phyloP scores from a whole-genome alignment of 1,140 invertebrate species.

The Bombus balteatus region DNA sequence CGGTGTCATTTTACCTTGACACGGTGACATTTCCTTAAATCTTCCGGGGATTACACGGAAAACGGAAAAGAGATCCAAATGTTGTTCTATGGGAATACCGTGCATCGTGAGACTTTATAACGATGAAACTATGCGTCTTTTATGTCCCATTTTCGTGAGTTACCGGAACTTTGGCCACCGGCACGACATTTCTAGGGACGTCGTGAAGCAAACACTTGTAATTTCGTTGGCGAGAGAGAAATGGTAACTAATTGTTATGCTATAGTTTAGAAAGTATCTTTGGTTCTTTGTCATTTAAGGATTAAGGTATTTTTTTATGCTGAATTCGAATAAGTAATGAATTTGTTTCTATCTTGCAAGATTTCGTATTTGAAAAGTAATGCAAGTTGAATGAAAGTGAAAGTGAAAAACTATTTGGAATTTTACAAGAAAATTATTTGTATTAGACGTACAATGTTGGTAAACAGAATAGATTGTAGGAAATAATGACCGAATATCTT shows the following conservation, averaged over 20 bases:
- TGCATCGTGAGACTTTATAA: neutral
- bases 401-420: too few relatives aligned
- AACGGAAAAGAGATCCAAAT: neutral
- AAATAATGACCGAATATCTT: too few relatives aligned
- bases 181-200: neutral
- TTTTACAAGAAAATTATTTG: neutral
- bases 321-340: too few relatives aligned
- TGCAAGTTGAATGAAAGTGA: too few relatives aligned
- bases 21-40: constrained; percentile 37
- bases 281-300: neutral
- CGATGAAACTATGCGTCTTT: neutral
- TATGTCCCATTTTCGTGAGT: neutral
- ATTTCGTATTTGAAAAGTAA: too few relatives aligned
- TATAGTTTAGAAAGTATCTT: neutral
- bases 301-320: neutral
- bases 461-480: too few relatives aligned
- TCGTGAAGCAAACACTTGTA: neutral
- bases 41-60: neutral
- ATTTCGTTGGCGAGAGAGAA: neutral
- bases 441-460: too few relatives aligned
- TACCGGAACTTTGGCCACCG: neutral
- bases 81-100: neutral
- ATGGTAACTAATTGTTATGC: neutral
- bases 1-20: constrained; percentile 61
- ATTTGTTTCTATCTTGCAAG: too few relatives aligned